Conservation (phyloP, 1,140 invertebrate genomes). For the Hesperophylax magnus region DNA sequence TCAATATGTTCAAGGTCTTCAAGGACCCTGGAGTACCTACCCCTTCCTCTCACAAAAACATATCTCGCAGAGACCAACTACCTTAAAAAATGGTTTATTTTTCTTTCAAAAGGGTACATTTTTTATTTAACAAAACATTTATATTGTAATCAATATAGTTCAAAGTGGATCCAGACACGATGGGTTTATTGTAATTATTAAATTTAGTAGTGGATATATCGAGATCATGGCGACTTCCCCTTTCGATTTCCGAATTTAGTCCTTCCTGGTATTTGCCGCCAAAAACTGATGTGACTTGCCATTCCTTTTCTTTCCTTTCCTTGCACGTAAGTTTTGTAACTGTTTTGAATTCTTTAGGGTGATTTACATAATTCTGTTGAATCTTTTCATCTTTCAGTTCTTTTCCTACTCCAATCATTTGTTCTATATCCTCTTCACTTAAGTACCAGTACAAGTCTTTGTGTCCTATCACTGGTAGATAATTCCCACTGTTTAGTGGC, state of each 20-base stretch:
- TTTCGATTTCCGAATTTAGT: background rate
- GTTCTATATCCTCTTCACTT: slow-evolving; percentile 8
- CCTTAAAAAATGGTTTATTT: no score
- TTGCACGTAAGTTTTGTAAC: slow-evolving; percentile 11
- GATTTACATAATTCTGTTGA: slow-evolving; percentile 2
- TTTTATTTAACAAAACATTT: slow-evolving; percentile 58
- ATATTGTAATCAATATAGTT: slow-evolving; percentile 67
- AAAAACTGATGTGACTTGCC: slow-evolving; percentile 4
- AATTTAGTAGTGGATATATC: slow-evolving; percentile 20
- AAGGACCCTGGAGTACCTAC: no score
- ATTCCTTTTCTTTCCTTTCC: slow-evolving; percentile 16
- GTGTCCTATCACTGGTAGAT: slow-evolving; percentile 67
- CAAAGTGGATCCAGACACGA: slow-evolving; percentile 60
- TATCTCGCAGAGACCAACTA: no score
- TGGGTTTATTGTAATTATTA: slow-evolving; percentile 12
- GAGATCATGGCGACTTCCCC: background rate
- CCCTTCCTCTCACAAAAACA: no score
- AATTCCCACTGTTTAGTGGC: slow-evolving; percentile 61
- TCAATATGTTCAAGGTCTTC: no score
- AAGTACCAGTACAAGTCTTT: slow-evolving; percentile 67
- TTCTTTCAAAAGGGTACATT: background rate
- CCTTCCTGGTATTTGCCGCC: slow-evolving; percentile 27
- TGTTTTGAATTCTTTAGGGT: slow-evolving; percentile 8
- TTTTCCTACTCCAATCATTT: slow-evolving; percentile 7
- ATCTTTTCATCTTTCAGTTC: slow-evolving; percentile 13